phyloP scores from a whole-genome alignment of 2,113 vertebrate species.

The Corydoras sp. region DNA sequence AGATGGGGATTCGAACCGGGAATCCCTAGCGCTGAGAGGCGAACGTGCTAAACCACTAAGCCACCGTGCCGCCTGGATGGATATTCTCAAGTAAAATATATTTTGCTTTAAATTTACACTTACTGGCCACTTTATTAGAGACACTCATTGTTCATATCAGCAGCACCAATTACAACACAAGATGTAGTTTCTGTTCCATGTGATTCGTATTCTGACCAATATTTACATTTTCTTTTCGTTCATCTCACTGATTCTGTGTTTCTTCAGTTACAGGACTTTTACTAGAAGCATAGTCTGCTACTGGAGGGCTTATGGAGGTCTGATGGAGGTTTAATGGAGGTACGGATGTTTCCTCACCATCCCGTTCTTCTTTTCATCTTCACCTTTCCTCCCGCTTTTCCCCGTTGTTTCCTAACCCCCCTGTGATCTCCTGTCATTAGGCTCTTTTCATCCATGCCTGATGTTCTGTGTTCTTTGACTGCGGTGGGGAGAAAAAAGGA shows the following conservation, averaged over 20 bases:
- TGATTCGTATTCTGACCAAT: no score
- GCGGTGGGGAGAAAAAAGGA: slow-evolving; percentile 3
- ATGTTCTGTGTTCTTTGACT: background rate
- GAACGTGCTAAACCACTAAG: no score
- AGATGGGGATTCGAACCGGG: no score
- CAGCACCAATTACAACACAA: no score
- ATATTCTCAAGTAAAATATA: no score
- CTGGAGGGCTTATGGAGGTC: slow-evolving; percentile 32
- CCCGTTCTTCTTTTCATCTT: background rate
- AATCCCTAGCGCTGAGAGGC: no score
- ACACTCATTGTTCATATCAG: no score
- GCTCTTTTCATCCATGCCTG: slow-evolving; percentile 5
- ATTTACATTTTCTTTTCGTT: no score
- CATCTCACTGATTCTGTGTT: background rate
- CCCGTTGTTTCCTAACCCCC: background rate
- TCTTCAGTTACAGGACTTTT: slow-evolving; percentile 61
- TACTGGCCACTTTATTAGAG: no score
- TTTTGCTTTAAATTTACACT: no score
- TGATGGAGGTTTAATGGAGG: slow-evolving; percentile 12
- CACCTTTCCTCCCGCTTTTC: background rate
- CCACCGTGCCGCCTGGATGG: no score
- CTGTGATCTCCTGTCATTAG: slow-evolving; percentile 8
- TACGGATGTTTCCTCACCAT: background rate
- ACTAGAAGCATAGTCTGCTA: slow-evolving; percentile 53
- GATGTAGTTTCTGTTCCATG: no score